phyloP scores from a whole-genome alignment of 2,888 invertebrate species.

The Caenorhabditis sp. region DNA sequence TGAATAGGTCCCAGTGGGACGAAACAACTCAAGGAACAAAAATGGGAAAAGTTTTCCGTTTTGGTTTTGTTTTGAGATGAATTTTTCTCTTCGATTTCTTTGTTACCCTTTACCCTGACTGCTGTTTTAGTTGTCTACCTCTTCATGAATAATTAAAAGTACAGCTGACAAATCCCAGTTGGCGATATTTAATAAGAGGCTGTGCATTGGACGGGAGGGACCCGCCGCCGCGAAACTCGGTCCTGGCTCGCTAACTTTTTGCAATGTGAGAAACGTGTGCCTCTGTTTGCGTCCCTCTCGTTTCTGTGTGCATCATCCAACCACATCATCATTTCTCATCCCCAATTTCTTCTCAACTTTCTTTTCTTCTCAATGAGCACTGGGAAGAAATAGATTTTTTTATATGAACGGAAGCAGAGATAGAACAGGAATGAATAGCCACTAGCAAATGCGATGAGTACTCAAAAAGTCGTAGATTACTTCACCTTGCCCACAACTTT shows the following conservation, averaged over 20 bases:
- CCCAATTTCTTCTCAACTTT: slow-evolving; percentile 53
- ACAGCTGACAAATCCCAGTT: slow-evolving; percentile 18
- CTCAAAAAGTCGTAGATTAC: slow-evolving; percentile 16
- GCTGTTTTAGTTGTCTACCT: background rate
- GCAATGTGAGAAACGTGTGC: slow-evolving; percentile 62
- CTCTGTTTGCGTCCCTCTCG: slow-evolving; percentile 51
- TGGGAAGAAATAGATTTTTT: slow-evolving; percentile 18
- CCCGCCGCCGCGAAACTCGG: slow-evolving; percentile 24
- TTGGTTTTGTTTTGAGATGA: background rate
- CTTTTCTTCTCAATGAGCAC: slow-evolving; percentile 32
- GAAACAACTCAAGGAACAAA: background rate
- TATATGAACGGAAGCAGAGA: slow-evolving; percentile 21
- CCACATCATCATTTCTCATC: slow-evolving; percentile 62
- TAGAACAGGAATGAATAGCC: background rate
- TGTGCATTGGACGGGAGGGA: slow-evolving; percentile 24
- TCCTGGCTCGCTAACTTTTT: slow-evolving; percentile 50
- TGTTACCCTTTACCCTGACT: background rate
- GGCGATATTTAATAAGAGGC: slow-evolving; percentile 54
- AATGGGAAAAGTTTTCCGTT: background rate
- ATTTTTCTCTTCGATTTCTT: background rate
- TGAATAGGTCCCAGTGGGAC: slow-evolving; percentile 12
- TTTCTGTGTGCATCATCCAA: slow-evolving; percentile 38
- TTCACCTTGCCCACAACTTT: slow-evolving; percentile 10
- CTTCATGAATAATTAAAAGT: slow-evolving; percentile 17
- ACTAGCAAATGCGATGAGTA: too few relatives aligned